A percentile compares a stretch with the other conserved stretches of the same genome.
phyloP scores from a whole-genome alignment of 2,113 vertebrate species.

The Aldabrachelys gigantea region DNA sequence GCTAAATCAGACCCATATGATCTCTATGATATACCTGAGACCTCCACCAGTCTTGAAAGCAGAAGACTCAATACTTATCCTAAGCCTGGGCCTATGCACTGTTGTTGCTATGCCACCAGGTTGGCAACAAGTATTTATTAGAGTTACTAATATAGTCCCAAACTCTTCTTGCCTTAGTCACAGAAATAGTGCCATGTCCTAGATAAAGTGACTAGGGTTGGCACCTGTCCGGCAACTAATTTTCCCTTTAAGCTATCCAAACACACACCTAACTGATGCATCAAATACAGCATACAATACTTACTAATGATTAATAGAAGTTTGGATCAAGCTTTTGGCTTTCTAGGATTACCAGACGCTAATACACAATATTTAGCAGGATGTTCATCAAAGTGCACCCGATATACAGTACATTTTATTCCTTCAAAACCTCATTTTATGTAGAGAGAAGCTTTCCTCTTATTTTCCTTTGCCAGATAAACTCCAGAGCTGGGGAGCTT shows the following conservation, averaged over 20 bases:
- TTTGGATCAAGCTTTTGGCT: not conserved
- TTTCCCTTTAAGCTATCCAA: not conserved
- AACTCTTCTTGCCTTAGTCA: not conserved
- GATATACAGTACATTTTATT: slow-evolving; percentile 22
- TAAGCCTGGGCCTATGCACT: not conserved
- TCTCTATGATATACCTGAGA: not conserved
- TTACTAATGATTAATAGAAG: slow-evolving; percentile 32
- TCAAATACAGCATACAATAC: not conserved
- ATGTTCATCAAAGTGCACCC: not conserved
- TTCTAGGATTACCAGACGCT: slow-evolving; percentile 34
- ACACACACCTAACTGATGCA: not conserved
- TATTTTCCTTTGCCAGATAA: slow-evolving; percentile 63
- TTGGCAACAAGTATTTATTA: rapidly evolving
- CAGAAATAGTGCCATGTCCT: not conserved
- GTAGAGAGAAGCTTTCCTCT: slow-evolving; percentile 47
- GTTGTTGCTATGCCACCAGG: not conserved
- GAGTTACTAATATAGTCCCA: rapidly evolving
- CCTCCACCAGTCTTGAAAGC: not conserved
- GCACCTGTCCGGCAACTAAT: not conserved
- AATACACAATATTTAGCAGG: slow-evolving; percentile 1
- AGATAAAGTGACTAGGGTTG: not conserved
- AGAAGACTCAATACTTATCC: not conserved
- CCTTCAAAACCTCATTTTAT: slow-evolving; percentile 33
- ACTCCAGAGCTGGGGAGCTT: slow-evolving; percentile 51
- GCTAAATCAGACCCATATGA: not conserved